Conservation (phyloP, 2,113 vertebrate species). For the Hyperopisus bebe region DNA sequence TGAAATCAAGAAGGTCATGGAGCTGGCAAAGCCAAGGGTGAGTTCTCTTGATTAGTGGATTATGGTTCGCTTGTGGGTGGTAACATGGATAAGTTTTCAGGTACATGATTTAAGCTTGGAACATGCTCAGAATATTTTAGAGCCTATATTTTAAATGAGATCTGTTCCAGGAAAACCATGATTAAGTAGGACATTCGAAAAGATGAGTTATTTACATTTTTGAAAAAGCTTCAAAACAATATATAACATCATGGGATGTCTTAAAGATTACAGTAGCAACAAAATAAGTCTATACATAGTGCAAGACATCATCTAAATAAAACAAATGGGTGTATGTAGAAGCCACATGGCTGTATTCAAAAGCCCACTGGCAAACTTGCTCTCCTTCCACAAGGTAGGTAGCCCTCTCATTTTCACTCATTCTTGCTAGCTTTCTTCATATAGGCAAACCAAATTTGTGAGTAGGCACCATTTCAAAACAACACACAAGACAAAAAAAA, state of each 20-base stretch:
- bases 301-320: neutral
- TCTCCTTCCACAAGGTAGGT: neutral
- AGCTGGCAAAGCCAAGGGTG: slow-evolving; percentile 91
- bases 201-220: neutral
- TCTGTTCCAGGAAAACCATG: neutral
- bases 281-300: neutral
- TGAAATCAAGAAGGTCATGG: slow-evolving; percentile 83
- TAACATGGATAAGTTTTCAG: neutral
- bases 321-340: neutral
- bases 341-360: neutral
- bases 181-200: neutral
- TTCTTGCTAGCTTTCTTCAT: neutral
- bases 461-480: neutral
- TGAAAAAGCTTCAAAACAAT: neutral
- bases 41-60: slow-evolving; percentile 34
- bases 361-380: neutral
- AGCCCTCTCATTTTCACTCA: neutral
- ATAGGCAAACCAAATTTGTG: neutral
- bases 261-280: neutral
- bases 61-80: neutral
- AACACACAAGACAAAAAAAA: neutral
- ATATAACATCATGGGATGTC: neutral
- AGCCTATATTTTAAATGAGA: neutral
- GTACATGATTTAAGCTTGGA: neutral
- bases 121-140: neutral